Conservation (phyloP, 2,888 invertebrate species). For the Drosophila buzzatii region DNA sequence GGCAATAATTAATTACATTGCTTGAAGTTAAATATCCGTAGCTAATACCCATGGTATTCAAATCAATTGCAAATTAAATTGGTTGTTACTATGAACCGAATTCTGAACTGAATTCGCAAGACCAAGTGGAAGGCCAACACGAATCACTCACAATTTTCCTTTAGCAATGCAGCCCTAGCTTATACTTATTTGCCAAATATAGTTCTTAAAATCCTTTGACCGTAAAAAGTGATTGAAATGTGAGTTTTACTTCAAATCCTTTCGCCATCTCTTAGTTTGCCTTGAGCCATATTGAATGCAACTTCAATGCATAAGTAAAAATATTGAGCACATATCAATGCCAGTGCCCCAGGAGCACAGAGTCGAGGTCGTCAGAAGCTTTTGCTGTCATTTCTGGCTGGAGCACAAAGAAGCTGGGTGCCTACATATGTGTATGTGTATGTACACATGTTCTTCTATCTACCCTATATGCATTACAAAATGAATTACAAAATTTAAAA, state of each 20-base stretch:
- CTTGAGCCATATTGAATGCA: constrained; percentile 14
- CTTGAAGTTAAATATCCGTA: not conserved
- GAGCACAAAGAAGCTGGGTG: constrained; percentile 28
- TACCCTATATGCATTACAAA: constrained; percentile 63
- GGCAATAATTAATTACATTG: not conserved
- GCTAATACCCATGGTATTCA: not conserved
- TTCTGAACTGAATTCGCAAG: not conserved
- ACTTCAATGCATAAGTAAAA: constrained; percentile 26
- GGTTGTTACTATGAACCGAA: not conserved
- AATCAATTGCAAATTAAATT: not conserved
- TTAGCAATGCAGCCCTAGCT: no score
- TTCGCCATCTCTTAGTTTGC: not conserved
- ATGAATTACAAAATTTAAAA: constrained; percentile 66
- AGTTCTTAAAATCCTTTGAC: not conserved
- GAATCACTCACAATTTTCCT: not conserved
- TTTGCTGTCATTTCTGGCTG: constrained; percentile 7
- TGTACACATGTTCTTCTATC: constrained; percentile 8
- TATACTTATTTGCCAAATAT: not conserved
- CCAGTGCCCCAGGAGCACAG: constrained; percentile 2
- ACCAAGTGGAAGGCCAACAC: not conserved
- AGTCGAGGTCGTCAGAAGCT: constrained; percentile 16
- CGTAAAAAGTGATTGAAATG: constrained; percentile 17
- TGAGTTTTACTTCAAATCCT: not conserved
- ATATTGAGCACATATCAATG: constrained; percentile 15
- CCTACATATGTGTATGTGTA: not conserved